A percentile compares a stretch with the other conserved stretches of the same genome.
phyloP scores from a whole-genome alignment of 2,888 invertebrate species.

The Melieria crassipennis region DNA sequence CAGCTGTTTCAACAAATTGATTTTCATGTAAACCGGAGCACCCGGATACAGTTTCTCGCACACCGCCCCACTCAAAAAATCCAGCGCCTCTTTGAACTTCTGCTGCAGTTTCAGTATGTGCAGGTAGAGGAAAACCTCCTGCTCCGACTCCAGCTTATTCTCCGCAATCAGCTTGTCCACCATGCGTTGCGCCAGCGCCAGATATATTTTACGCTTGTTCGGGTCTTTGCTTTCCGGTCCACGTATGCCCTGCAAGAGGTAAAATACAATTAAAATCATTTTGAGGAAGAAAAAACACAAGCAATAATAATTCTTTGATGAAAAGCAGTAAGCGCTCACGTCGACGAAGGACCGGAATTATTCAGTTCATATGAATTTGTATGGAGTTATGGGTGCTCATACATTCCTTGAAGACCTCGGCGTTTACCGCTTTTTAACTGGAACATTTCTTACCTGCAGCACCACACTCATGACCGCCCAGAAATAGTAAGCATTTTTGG shows the following conservation, averaged over 20 bases:
- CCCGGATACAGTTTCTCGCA: conserved; percentile 76
- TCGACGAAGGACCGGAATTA: too few relatives aligned
- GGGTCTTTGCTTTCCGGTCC: conserved; percentile 68
- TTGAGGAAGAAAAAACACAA: not conserved
- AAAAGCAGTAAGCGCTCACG: not conserved
- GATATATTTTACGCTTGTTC: conserved; percentile 75
- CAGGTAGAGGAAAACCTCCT: conserved; percentile 90
- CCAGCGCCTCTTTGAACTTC: conserved; percentile 83
- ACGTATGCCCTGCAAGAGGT: conserved; percentile 60
- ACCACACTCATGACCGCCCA: conserved; percentile 98
- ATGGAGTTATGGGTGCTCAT: not conserved
- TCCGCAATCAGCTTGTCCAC: conserved; percentile 87
- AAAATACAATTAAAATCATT: not conserved
- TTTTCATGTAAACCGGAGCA: conserved; percentile 75
- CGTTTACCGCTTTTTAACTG: not conserved
- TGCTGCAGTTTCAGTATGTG: conserved; percentile 84
- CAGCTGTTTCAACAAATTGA: conserved; percentile 78
- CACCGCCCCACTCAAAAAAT: conserved; percentile 82
- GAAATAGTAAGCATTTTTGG: conserved; percentile 96
- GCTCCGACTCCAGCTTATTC: conserved; percentile 90
- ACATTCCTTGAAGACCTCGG: not conserved
- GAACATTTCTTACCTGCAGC: conserved; percentile 76
- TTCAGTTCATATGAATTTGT: not conserved
- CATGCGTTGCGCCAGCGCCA: conserved; percentile 94
- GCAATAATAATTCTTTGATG: not conserved